These are phyloP conservation scores for Diploscapter pachys DNA, from an alignment of 1,140 invertebrate species.

Conservation along the genomic window DNA sequence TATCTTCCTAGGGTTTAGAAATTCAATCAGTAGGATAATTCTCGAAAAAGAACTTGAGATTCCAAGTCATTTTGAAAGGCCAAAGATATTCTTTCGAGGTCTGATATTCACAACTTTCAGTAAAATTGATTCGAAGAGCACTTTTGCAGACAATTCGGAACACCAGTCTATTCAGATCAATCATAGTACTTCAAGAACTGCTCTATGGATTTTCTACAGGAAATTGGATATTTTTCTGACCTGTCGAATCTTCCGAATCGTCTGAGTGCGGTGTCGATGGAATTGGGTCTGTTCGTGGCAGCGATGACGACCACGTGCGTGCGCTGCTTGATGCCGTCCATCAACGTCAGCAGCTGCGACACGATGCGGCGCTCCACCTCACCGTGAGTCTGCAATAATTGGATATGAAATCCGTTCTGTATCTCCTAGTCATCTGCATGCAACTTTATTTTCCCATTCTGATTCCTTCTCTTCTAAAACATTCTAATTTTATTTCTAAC, in stretches of 20 bases:
- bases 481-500: too few relatives aligned
- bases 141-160: too few relatives aligned
- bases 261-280: conserved; percentile 90
- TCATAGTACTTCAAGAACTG: background rate
- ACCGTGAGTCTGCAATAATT: conserved; percentile 70
- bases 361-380: conserved; percentile 98
- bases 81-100: too few relatives aligned
- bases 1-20: background rate
- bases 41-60: background rate
- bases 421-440: too few relatives aligned
- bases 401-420: background rate
- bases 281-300: conserved; percentile 96
- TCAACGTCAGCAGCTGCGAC: conserved; percentile 91
- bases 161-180: too few relatives aligned
- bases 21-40: background rate
- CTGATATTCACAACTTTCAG: too few relatives aligned
- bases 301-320: conserved; percentile 99
- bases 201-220: conserved; percentile 58
- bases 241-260: conserved; percentile 96
- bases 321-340: conserved; percentile 98
- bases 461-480: too few relatives aligned
- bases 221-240: conserved; percentile 69
- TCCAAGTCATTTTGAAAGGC: background rate
- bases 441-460: too few relatives aligned
- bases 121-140: too few relatives aligned